phyloP scores from a whole-genome alignment of 2,888 invertebrate genomes.

The Lithosia quadra region DNA sequence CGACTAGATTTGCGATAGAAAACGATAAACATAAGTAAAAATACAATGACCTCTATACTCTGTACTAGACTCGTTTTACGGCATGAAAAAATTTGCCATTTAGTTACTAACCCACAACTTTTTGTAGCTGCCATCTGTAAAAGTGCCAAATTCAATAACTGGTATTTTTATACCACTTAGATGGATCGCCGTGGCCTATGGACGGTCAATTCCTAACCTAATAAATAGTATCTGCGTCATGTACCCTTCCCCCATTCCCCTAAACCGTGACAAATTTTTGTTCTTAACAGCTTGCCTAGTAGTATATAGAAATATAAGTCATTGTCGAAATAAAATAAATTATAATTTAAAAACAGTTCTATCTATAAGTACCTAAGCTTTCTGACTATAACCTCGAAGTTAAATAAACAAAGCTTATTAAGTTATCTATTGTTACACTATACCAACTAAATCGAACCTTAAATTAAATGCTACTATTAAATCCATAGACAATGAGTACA shows the following conservation, averaged over 20 bases:
- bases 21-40: neutral
- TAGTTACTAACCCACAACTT: neutral
- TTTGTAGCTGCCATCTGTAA: neutral
- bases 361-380: neutral
- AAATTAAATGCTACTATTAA: neutral
- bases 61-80: neutral
- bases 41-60: neutral
- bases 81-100: no score
- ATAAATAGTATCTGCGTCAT: no score
- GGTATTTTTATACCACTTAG: no score
- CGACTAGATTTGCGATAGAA: slow-evolving; percentile 2
- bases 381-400: neutral
- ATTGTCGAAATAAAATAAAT: neutral
- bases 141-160: no score
- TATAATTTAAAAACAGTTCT: neutral
- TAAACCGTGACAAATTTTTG: neutral
- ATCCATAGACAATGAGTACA: neutral
- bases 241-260: no score
- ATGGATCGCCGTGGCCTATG: no score
- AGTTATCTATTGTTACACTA: neutral
- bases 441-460: neutral
- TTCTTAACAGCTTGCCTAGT: neutral
- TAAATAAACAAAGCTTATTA: neutral
- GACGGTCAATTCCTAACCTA: no score
- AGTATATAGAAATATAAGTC: neutral